Evolutionary conservation across 1,140 invertebrate species (phyloP).

Genomic region (Doryteuthis pealeii): DNA sequence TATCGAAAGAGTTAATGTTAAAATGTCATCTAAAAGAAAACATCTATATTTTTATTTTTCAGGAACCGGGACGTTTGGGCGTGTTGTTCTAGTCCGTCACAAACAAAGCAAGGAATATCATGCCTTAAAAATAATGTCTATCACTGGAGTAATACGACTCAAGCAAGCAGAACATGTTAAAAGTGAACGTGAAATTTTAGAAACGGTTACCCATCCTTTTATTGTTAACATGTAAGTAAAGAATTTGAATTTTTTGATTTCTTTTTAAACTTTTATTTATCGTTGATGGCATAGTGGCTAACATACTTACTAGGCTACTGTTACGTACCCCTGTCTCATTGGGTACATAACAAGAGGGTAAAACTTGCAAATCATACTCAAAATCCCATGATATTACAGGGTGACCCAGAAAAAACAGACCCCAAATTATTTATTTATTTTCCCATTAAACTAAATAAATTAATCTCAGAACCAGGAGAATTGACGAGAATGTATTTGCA

Average conservation of each 20-base stretch:
- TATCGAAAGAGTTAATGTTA: no score
- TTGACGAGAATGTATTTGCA: no score
- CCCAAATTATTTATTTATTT: no score
- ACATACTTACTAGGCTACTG: neutral
- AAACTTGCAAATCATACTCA: no score
- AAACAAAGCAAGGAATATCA: constrained; percentile 71
- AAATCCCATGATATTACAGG: no score
- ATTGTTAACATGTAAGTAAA: constrained; percentile 87
- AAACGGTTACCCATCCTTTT: constrained; percentile 84
- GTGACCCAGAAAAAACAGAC: no score
- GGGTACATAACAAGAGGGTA: no score
- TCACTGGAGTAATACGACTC: constrained; percentile 86
- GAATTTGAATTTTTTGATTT: neutral
- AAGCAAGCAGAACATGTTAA: constrained; percentile 91
- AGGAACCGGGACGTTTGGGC: constrained; percentile 93
- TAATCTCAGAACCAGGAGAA: no score
- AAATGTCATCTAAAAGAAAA: no score
- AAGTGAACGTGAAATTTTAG: constrained; percentile 89
- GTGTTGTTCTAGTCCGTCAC: constrained; percentile 83
- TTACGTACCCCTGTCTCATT: neutral
- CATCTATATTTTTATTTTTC: constrained; percentile 29
- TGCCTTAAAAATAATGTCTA: constrained; percentile 89
- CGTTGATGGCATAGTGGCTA: neutral
- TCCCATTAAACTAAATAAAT: no score
- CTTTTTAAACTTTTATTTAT: constrained; percentile 11